Conservation (phyloP, 2,888 invertebrate genomes). For the Dicyrtomina minuta region DNA sequence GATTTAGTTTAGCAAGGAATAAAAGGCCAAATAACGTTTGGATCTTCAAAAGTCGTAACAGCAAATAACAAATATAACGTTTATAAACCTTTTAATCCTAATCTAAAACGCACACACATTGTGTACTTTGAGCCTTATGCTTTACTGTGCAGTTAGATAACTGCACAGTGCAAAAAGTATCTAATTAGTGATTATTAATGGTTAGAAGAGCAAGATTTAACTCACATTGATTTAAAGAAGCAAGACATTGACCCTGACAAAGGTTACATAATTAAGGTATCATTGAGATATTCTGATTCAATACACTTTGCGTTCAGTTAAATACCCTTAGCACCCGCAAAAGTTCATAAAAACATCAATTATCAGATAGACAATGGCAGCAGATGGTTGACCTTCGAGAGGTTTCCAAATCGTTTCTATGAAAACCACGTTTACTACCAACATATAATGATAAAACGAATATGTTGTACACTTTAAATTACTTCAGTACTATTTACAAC, state of each 20-base stretch:
- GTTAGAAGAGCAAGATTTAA: neutral
- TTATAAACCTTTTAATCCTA: neutral
- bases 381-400: neutral
- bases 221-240: neutral
- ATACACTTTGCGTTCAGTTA: neutral
- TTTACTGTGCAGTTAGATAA: neutral
- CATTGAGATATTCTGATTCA: neutral
- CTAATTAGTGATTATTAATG: neutral
- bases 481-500: neutral
- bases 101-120: neutral
- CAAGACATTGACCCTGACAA: neutral
- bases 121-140: neutral
- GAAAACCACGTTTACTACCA: neutral
- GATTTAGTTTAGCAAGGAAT: neutral
- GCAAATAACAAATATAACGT: neutral
- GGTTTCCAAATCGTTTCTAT: neutral
- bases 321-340: neutral
- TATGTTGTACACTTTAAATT: slow-evolving; percentile 1
- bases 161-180: neutral
- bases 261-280: neutral
- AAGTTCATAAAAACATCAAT: neutral
- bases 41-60: neutral
- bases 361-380: neutral
- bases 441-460: neutral
- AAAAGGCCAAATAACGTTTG: neutral